Percentiles rank a stretch among this genome's conserved stretches.
These are phyloP conservation scores for Hormiphora californensis DNA, from an alignment of 37 sponge, comb jelly and placozoan species.

Conservation along the genomic window DNA sequence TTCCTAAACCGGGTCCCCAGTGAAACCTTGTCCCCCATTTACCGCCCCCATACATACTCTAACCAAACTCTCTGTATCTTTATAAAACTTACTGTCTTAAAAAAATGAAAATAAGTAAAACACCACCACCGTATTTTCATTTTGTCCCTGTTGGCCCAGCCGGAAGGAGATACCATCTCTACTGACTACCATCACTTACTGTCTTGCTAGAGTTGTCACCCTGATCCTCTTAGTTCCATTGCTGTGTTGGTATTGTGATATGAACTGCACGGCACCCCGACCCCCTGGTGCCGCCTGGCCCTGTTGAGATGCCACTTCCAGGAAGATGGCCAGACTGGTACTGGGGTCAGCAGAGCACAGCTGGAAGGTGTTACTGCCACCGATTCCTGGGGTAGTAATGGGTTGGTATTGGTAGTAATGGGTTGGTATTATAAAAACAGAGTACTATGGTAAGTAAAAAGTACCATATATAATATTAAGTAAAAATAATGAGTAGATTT, in stretches of 20 bases:
- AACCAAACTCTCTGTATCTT: too few relatives aligned
- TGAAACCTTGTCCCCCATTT: too few relatives aligned
- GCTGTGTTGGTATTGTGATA: constrained; percentile 89
- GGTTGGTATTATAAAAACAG: too few relatives aligned
- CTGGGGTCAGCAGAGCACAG: constrained; percentile 79
- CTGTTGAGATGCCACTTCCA: constrained; percentile 92
- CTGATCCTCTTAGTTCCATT: constrained; percentile 89
- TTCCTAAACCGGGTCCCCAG: too few relatives aligned
- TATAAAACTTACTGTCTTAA: too few relatives aligned
- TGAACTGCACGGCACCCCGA: constrained; percentile 84
- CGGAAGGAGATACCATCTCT: too few relatives aligned
- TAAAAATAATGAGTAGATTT: not conserved
- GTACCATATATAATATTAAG: not conserved
- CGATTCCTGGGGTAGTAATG: constrained; percentile 69
- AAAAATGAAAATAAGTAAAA: too few relatives aligned
- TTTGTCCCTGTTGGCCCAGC: too few relatives aligned
- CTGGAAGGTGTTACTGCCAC: constrained; percentile 88
- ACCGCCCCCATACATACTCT: too few relatives aligned
- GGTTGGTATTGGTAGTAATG: not conserved
- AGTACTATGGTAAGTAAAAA: too few relatives aligned
- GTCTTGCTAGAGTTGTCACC: constrained; percentile 93
- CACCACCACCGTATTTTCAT: too few relatives aligned
- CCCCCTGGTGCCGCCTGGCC: constrained; percentile 61
- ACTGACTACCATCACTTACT: constrained; percentile 79
- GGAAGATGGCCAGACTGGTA: constrained; percentile 70